Evolutionary conservation across 2,113 vertebrate species (phyloP).

Genomic region (Rhineura floridana): DNA sequence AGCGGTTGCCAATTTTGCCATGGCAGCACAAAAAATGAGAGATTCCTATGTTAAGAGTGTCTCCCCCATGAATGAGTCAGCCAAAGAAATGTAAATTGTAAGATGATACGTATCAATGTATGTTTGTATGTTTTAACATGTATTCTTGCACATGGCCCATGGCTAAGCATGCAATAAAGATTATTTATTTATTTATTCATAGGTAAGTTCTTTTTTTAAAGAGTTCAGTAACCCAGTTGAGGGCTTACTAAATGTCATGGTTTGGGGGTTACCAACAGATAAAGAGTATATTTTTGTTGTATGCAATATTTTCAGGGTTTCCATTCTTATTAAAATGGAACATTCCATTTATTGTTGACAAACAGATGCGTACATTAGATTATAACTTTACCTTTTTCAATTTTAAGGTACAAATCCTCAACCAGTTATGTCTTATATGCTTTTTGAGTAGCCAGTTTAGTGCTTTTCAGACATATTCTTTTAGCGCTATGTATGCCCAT

Average conservation of each 20-base stretch:
- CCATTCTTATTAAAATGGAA: background rate
- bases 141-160: too few relatives aligned
- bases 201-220: conserved; percentile 75
- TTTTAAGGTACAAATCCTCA: background rate
- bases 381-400: background rate
- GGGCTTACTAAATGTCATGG: background rate
- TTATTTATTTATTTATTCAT: too few relatives aligned
- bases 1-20: too few relatives aligned
- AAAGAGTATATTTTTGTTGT: background rate
- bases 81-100: too few relatives aligned
- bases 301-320: background rate
- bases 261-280: background rate
- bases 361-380: background rate
- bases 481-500: background rate
- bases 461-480: background rate
- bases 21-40: too few relatives aligned
- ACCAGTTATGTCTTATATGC: background rate
- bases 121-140: too few relatives aligned
- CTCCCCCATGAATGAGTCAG: too few relatives aligned
- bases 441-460: background rate
- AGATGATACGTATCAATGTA: too few relatives aligned
- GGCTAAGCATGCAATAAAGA: too few relatives aligned
- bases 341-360: background rate
- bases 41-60: too few relatives aligned
- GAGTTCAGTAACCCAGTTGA: background rate